Conservation (phyloP, 2,113 vertebrate genomes). For the Chaetura pelagica region DNA sequence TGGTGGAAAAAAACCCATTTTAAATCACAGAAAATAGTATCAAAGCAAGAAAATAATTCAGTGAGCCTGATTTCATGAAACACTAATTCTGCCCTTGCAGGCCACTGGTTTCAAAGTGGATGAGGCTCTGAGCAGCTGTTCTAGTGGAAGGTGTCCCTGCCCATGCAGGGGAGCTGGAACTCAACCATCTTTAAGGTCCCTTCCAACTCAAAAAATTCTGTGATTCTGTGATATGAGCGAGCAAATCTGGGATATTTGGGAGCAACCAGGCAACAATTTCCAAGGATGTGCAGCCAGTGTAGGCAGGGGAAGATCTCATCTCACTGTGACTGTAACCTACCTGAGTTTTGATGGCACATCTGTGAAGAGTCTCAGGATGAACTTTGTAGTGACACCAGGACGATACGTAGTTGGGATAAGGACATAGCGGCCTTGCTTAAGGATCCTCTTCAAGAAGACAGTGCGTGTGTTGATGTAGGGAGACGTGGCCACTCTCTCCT, state of each 20-base stretch:
- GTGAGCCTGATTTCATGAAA: background rate
- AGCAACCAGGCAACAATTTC: background rate
- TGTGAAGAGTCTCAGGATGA: constrained; percentile 88
- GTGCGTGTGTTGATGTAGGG: constrained; percentile 87
- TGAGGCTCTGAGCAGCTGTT: no score
- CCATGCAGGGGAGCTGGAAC: no score
- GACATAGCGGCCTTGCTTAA: constrained; percentile 86
- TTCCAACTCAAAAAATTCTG: no score
- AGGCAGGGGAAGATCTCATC: background rate
- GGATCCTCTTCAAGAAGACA: constrained; percentile 82
- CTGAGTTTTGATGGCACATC: constrained; percentile 86
- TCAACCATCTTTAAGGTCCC: no score
- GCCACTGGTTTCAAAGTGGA: background rate
- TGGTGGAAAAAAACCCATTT: background rate
- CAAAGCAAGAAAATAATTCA: background rate
- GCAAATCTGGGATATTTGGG: background rate
- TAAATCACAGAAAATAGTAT: background rate
- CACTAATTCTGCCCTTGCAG: background rate
- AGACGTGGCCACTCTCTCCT: constrained; percentile 79
- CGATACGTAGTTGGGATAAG: constrained; percentile 89
- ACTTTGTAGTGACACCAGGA: constrained; percentile 76
- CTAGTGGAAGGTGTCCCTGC: no score
- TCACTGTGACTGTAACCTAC: constrained; percentile 54
- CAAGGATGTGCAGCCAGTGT: background rate
- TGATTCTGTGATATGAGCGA: background rate